Conservation (phyloP, 2,888 invertebrate genomes). For the Tryphoninae sp. region DNA sequence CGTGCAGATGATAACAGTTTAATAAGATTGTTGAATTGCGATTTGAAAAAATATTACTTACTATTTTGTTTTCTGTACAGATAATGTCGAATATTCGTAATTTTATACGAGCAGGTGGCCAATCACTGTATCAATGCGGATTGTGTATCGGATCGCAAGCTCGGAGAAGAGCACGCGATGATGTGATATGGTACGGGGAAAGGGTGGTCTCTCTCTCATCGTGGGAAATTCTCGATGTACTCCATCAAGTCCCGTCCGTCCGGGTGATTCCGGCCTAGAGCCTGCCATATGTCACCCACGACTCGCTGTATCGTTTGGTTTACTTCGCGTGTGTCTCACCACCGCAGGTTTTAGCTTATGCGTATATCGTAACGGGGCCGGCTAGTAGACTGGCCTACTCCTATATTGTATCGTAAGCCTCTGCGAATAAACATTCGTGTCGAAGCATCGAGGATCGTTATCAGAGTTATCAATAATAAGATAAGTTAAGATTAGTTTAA, state of each 20-base stretch:
- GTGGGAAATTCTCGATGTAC: constrained; percentile 73
- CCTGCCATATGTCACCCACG: constrained; percentile 78
- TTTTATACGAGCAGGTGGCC: background rate
- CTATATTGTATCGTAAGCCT: constrained; percentile 12
- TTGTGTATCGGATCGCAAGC: constrained; percentile 3
- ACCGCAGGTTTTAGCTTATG: constrained; percentile 32
- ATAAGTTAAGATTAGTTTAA: background rate
- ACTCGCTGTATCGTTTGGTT: constrained; percentile 68
- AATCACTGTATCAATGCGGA: constrained; percentile 12
- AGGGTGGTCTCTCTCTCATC: constrained; percentile 41
- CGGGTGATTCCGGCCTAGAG: constrained; percentile 77
- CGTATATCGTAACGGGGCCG: constrained; percentile 4
- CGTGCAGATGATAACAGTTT: background rate
- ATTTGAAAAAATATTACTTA: background rate
- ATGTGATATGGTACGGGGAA: constrained; percentile 26
- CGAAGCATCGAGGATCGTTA: constrained; percentile 2
- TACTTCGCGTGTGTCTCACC: constrained; percentile 43
- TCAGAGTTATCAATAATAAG: background rate
- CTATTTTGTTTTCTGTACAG: background rate
- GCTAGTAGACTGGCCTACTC: background rate
- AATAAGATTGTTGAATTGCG: background rate
- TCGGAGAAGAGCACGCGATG: constrained; percentile 41
- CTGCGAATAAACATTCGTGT: background rate
- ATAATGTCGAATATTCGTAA: background rate
- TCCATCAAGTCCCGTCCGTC: constrained; percentile 77